phyloP scores from a whole-genome alignment of 1,140 invertebrate species.

The Drosophila pachea region DNA sequence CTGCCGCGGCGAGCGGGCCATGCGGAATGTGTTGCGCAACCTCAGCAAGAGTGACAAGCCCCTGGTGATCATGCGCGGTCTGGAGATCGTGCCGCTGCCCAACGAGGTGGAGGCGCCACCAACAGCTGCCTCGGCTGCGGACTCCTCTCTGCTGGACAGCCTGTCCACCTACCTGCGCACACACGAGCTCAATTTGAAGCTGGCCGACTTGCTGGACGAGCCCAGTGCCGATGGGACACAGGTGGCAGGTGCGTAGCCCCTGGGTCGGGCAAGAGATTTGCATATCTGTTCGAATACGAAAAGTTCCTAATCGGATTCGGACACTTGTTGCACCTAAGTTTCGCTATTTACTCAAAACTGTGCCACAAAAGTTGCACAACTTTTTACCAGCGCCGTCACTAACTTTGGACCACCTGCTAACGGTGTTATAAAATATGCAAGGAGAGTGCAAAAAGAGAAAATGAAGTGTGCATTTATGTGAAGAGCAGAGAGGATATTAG shows the following conservation, averaged over 20 bases:
- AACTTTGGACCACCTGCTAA: neutral
- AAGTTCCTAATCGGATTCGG: slow-evolving; percentile 25
- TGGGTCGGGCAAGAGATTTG: neutral
- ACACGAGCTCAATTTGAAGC: slow-evolving; percentile 85
- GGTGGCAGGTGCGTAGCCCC: slow-evolving; percentile 39
- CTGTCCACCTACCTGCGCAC: slow-evolving; percentile 84
- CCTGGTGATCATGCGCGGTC: slow-evolving; percentile 63
- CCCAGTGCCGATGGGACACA: slow-evolving; percentile 27
- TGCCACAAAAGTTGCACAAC: slow-evolving; percentile 9
- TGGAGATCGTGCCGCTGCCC: slow-evolving; percentile 70
- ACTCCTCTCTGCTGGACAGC: slow-evolving; percentile 78
- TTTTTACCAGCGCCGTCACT: neutral
- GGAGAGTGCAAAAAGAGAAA: neutral
- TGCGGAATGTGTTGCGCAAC: slow-evolving; percentile 67
- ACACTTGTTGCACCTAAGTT: slow-evolving; percentile 6
- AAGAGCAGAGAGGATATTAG: neutral
- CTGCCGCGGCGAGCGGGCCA: slow-evolving; percentile 69
- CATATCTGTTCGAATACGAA: slow-evolving; percentile 10
- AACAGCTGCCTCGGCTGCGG: slow-evolving; percentile 1
- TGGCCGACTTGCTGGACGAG: slow-evolving; percentile 81
- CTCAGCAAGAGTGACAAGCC: slow-evolving; percentile 65
- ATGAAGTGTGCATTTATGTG: neutral
- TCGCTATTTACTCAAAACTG: neutral
- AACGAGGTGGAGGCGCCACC: slow-evolving; percentile 17
- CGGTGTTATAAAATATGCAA: neutral